phyloP scores from a whole-genome alignment of 2,797 vertebrate genomes.

The Poecilia wingei region DNA sequence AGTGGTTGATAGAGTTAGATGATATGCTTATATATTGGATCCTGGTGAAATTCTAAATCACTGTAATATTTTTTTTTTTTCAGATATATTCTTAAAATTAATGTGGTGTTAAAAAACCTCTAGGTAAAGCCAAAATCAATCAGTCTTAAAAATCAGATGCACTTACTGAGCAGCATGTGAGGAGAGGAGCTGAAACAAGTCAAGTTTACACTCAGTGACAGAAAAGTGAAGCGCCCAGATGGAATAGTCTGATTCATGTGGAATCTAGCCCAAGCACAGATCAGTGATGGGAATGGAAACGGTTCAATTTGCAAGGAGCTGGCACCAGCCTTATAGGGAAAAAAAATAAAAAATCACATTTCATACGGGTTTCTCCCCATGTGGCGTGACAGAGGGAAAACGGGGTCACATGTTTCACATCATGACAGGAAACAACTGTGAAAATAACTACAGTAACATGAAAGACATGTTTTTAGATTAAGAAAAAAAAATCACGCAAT shows the following conservation, averaged over 20 bases:
- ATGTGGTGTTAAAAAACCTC: slow-evolving; percentile 48
- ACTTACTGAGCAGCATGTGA: slow-evolving; percentile 25
- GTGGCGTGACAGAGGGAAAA: not conserved
- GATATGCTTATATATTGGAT: slow-evolving; percentile 16
- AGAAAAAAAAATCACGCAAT: not conserved
- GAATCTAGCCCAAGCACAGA: not conserved
- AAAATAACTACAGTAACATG: not conserved
- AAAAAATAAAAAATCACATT: not conserved
- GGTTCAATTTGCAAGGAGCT: not conserved
- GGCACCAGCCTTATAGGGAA: not conserved
- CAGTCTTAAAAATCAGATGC: slow-evolving; percentile 53
- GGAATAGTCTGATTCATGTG: not conserved
- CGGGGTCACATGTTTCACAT: not conserved
- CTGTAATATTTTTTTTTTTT: slow-evolving; percentile 48
- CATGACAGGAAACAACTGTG: not conserved
- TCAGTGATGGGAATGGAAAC: not conserved
- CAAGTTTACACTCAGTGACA: not conserved
- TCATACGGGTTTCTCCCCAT: not conserved
- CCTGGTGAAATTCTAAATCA: slow-evolving; percentile 49
- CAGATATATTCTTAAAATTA: slow-evolving; percentile 56
- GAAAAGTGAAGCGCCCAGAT: not conserved
- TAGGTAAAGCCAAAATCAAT: slow-evolving; percentile 63
- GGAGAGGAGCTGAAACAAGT: slow-evolving; percentile 5
- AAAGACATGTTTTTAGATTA: not conserved
- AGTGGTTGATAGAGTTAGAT: slow-evolving; percentile 26